Percentiles rank a stretch among this genome's conserved stretches.
Conservation (phyloP, 2,888 invertebrate species). For the Sarcophaga caerulescens region DNA sequence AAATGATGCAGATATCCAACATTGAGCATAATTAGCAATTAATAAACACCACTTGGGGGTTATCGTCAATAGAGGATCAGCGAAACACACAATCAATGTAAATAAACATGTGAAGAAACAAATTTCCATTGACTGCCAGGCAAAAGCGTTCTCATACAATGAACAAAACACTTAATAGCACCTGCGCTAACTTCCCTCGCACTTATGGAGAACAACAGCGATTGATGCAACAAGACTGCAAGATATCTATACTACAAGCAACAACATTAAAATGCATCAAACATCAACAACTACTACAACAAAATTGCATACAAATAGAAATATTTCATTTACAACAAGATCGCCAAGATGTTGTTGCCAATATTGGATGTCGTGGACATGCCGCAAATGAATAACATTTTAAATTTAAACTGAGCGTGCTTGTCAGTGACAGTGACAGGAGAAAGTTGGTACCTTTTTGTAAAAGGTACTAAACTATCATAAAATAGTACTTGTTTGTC, state of each 20-base stretch:
- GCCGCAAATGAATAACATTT: neutral
- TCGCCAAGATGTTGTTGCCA: constrained; percentile 11
- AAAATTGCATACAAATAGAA: constrained; percentile 50
- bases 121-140: constrained; percentile 16
- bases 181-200: neutral
- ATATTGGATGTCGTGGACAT: neutral
- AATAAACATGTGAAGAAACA: constrained; percentile 32
- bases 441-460: too few species aligned
- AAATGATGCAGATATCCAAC: constrained; percentile 48
- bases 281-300: constrained; percentile 30
- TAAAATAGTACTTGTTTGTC: too few species aligned
- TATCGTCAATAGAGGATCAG: constrained; percentile 57
- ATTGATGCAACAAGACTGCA: constrained; percentile 60
- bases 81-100: constrained; percentile 17
- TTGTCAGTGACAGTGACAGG: neutral
- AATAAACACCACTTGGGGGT: constrained; percentile 64
- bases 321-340: constrained; percentile 43
- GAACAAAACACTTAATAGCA: neutral
- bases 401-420: neutral
- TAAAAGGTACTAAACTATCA: too few species aligned
- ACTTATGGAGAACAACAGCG: constrained; percentile 44
- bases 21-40: constrained; percentile 63
- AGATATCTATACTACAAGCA: neutral
- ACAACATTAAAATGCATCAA: constrained; percentile 29
- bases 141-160: neutral